These are phyloP conservation scores for Polydrusus pterygomalis DNA, from an alignment of 2,888 invertebrate genomes.

Conservation along the genomic window DNA sequence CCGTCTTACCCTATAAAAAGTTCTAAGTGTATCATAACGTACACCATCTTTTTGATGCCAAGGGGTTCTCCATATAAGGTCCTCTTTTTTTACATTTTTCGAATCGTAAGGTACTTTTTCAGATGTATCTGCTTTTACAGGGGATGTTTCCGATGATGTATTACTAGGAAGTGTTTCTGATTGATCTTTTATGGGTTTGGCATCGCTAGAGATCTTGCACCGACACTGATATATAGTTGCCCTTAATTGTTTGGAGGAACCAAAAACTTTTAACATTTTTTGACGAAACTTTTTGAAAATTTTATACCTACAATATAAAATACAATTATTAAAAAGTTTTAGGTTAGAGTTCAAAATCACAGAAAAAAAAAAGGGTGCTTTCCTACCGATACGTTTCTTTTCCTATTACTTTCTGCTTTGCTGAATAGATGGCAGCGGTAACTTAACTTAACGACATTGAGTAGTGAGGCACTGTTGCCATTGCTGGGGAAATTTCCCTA, in stretches of 20 bases:
- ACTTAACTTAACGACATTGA: too few relatives aligned
- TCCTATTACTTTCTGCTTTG: too few relatives aligned
- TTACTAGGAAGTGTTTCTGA: background rate
- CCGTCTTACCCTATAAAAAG: slow-evolving; percentile 72
- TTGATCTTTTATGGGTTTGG: background rate
- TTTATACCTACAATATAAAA: too few relatives aligned
- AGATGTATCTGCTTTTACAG: background rate
- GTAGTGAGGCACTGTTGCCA: too few relatives aligned
- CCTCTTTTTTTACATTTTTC: slow-evolving; percentile 60
- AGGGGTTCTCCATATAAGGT: slow-evolving; percentile 78
- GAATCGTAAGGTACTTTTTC: background rate
- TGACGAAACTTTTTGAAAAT: background rate
- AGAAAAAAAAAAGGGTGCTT: too few relatives aligned
- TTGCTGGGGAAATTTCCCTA: too few relatives aligned
- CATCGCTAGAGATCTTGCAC: slow-evolving; percentile 17
- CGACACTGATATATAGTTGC: slow-evolving; percentile 11
- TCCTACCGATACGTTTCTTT: too few relatives aligned
- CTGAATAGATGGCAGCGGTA: too few relatives aligned
- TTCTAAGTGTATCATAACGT: slow-evolving; percentile 67
- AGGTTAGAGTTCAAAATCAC: background rate
- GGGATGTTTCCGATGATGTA: background rate
- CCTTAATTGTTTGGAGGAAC: background rate
- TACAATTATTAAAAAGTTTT: too few relatives aligned
- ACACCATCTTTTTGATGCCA: slow-evolving; percentile 77
- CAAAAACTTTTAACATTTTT: slow-evolving; percentile 31